Evolutionary conservation across 2,797 vertebrate genomes (phyloP).

Genomic region (Odontamblyopus rebecca): DNA sequence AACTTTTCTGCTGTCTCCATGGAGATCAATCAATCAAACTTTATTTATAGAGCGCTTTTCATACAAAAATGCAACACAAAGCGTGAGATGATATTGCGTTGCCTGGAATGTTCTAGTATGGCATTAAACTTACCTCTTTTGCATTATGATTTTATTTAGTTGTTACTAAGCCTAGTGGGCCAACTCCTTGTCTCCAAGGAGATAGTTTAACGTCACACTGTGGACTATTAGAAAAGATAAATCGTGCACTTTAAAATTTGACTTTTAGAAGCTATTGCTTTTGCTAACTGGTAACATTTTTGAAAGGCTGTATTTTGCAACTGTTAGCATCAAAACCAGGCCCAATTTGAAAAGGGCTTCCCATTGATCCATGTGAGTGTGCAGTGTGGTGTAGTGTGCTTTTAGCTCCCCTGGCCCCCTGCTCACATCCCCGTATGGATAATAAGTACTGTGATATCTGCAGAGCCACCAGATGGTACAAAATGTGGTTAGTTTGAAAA

Average conservation of each 20-base stretch:
- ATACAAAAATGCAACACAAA: no score
- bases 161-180: no score
- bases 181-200: no score
- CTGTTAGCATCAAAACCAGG: conserved; percentile 1
- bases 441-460: conserved; percentile 34
- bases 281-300: not conserved
- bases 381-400: conserved; percentile 14
- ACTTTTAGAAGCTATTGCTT: not conserved
- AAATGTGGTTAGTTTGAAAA: conserved; percentile 42
- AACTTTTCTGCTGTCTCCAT: no score
- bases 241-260: not conserved
- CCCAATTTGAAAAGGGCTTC: not conserved
- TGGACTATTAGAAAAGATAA: conserved; percentile 1
- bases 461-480: conserved; percentile 40
- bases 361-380: conserved; percentile 5
- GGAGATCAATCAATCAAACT: no score
- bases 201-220: not conserved
- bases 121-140: no score
- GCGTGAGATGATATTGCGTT: no score
- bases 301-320: conserved; percentile 9
- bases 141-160: no score
- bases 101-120: no score
- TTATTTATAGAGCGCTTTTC: no score
- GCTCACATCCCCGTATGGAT: conserved; percentile 25
- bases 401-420: conserved; percentile 16